Evolutionary conservation across 2,888 invertebrate species (phyloP).

Genomic region (Acanthacorydalis orientalis): DNA sequence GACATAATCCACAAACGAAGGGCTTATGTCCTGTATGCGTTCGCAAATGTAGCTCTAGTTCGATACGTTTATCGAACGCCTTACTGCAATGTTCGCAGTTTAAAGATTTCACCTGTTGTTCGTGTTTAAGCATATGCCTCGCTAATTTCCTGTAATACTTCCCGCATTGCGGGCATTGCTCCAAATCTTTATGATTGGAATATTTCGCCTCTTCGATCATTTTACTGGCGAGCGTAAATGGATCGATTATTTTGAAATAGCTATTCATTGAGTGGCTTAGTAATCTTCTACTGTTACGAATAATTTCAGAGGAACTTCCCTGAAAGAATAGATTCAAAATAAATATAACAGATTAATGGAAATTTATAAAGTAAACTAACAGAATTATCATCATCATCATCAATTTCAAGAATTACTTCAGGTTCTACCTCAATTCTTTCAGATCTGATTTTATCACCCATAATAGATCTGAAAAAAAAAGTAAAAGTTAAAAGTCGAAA

Average conservation of each 20-base stretch:
- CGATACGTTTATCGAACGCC: constrained; percentile 10
- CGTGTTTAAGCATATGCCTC: constrained; percentile 5
- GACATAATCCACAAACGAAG: constrained; percentile 12
- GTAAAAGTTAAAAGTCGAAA: constrained; percentile 1
- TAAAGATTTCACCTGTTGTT: neutral
- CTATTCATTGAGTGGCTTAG: neutral
- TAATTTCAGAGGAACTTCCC: neutral
- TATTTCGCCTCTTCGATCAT: neutral
- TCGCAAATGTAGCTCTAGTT: constrained; percentile 11
- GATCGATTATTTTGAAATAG: neutral
- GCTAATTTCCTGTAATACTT: constrained; percentile 5
- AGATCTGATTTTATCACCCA: constrained; percentile 2
- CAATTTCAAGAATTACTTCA: constrained; percentile 5
- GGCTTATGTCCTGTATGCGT: constrained; percentile 12
- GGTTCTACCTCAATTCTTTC: constrained; percentile 6
- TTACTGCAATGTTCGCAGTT: constrained; percentile 8
- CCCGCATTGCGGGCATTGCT: constrained; percentile 5
- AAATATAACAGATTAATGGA: neutral
- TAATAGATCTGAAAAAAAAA: constrained; percentile 2
- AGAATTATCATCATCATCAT: constrained; percentile 2
- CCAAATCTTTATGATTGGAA: neutral
- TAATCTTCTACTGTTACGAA: neutral
- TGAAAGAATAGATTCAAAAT: neutral
- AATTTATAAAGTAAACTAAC: neutral
- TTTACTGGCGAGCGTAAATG: neutral